Conservation (phyloP, 1,140 invertebrate species). For the Ceratosolen fusciceps region DNA sequence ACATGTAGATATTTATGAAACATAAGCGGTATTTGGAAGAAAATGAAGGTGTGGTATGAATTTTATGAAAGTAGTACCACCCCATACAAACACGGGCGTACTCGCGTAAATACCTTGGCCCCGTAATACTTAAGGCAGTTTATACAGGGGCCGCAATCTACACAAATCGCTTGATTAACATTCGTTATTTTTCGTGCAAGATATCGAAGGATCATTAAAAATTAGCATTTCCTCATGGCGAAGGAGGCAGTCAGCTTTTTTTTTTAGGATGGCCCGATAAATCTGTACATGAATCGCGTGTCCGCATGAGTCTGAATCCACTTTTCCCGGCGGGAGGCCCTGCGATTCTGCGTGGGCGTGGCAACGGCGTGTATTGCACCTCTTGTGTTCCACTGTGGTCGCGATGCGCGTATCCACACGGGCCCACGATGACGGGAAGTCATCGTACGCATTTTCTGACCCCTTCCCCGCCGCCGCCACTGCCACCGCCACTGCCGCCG, state of each 20-base stretch:
- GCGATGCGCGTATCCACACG: neutral
- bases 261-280: neutral
- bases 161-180: neutral
- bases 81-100: too few relatives aligned
- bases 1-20: neutral
- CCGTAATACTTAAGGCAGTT: too few relatives aligned
- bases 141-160: too few relatives aligned
- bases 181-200: neutral
- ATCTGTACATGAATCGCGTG: neutral
- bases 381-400: neutral
- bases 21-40: neutral
- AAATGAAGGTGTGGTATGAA: neutral
- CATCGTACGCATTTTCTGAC: neutral
- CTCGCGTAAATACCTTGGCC: too few relatives aligned
- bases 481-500: neutral
- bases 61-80: neutral
- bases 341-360: too few relatives aligned
- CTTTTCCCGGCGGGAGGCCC: neutral
- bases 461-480: too few relatives aligned
- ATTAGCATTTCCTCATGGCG: neutral
- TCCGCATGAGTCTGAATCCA: neutral
- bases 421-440: neutral
- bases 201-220: neutral
- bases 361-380: neutral
- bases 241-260: neutral